Evolutionary conservation across 2,113 vertebrate genomes (phyloP), one percentile per base, ranked within the genome.

Genomic region (Lagopus leucura): DNA sequence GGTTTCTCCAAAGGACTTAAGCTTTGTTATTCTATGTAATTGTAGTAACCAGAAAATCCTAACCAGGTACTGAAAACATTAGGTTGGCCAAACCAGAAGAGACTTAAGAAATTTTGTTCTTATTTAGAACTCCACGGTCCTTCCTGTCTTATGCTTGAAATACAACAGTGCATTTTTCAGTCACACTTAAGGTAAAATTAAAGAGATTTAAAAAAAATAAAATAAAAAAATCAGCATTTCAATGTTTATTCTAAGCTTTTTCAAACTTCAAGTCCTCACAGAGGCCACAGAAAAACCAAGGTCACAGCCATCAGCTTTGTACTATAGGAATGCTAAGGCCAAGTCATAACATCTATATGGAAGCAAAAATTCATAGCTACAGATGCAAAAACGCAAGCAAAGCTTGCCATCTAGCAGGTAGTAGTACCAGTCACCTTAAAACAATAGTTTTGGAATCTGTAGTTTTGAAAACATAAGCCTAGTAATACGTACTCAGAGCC

Each of bases 11-110:
- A 92, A 69, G 32, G 34, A 89, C 42, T 75, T 81, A 0, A 86
- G 75, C 74, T 93, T 71, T 83, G 57, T 57, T 95, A 82, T 43
- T 91, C 24, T 30, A 65, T 27, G 18, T 54, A 92, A 95, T 88
- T 94, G 80, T 2, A 91, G 69, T 17, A 86, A 83, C 52, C 76
- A 89, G 64, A 82, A 81, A 47, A 14, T 93, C 61, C 76, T 80
- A 86, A 67, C 47, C 38, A 89, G 52, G 72, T 89, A 88, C 72
- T 89, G 47, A 34, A 81, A 94, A 64, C 36, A 69, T 55, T 36
- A 69, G 22, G 32, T 30, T 72, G 55, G 78, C 47, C 77, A 77
- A 42, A 94, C 81, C 1, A 58, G 6, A 55, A 27, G 58, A 60
- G 34, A 74, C 52, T 22, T 61, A 77, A 80, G 47, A 48, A 92